These are phyloP conservation scores for Alosa sapidissima DNA, from an alignment of 2,797 vertebrate genomes.

Conservation along the genomic window DNA sequence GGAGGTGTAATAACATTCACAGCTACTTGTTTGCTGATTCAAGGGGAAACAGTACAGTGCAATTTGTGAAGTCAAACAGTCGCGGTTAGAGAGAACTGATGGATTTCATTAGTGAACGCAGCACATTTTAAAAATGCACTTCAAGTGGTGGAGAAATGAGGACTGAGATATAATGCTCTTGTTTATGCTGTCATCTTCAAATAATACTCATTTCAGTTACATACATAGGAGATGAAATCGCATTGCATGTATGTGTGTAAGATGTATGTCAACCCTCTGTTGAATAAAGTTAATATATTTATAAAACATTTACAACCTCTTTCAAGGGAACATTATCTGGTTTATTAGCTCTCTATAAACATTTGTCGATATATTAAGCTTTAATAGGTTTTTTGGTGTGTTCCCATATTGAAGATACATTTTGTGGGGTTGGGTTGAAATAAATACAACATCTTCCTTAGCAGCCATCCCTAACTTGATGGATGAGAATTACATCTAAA, in stretches of 20 bases:
- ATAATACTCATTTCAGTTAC: background rate
- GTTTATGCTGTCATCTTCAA: slow-evolving; percentile 25
- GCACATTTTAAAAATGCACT: slow-evolving; percentile 62
- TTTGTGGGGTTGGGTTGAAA: background rate
- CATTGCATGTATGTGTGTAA: background rate
- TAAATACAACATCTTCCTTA: background rate
- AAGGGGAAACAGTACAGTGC: slow-evolving; percentile 60
- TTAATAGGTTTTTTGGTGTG: slow-evolving; percentile 15
- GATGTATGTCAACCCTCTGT: background rate
- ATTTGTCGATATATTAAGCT: slow-evolving; percentile 21
- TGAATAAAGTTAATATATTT: slow-evolving; percentile 12
- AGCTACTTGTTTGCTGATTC: slow-evolving; percentile 70
- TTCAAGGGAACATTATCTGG: slow-evolving; percentile 13
- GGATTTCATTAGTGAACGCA: slow-evolving; percentile 64
- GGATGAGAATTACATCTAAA: background rate
- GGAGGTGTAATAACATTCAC: slow-evolving; percentile 66
- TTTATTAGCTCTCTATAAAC: slow-evolving; percentile 17
- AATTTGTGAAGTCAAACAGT: slow-evolving; percentile 54
- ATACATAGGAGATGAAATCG: background rate
- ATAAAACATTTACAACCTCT: slow-evolving; percentile 18
- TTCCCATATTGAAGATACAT: background rate
- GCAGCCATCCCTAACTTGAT: background rate
- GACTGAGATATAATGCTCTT: slow-evolving; percentile 61
- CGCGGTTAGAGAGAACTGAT: slow-evolving; percentile 23
- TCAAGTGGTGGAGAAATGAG: slow-evolving; percentile 68